Evolutionary conservation across 2,113 vertebrate species (phyloP).

Genomic region (Equus quagga): DNA sequence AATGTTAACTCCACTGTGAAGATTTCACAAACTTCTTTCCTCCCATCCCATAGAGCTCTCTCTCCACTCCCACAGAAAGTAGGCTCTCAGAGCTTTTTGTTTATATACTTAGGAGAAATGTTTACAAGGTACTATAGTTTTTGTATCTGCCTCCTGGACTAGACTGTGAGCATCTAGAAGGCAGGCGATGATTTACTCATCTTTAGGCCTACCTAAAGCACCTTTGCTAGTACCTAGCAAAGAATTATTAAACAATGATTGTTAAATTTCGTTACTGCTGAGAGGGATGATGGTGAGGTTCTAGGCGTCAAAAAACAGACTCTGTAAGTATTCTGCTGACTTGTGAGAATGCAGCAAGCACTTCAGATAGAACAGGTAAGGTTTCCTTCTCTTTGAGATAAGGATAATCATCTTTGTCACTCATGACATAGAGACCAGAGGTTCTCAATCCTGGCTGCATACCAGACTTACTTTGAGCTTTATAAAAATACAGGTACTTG

Average conservation of each 20-base stretch:
- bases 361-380: neutral
- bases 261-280: neutral
- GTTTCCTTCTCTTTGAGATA: constrained; percentile 44
- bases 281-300: neutral
- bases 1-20: neutral
- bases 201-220: neutral
- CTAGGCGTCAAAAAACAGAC: neutral
- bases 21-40: constrained; percentile 29
- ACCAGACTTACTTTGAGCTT: constrained; percentile 15
- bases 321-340: neutral
- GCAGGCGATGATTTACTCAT: neutral
- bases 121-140: neutral
- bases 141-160: neutral
- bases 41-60: neutral
- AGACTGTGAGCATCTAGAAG: neutral
- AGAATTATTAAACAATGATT: constrained; percentile 48
- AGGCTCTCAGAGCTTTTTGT: neutral
- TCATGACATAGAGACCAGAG: neutral
- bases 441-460: neutral
- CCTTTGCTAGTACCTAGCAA: neutral
- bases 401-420: constrained; percentile 1
- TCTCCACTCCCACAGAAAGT: neutral
- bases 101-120: neutral
- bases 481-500: constrained; percentile 36
- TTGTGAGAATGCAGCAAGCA: neutral